Evolutionary conservation across 2,888 invertebrate species (phyloP).

Genomic region (Melanotus villosus): DNA sequence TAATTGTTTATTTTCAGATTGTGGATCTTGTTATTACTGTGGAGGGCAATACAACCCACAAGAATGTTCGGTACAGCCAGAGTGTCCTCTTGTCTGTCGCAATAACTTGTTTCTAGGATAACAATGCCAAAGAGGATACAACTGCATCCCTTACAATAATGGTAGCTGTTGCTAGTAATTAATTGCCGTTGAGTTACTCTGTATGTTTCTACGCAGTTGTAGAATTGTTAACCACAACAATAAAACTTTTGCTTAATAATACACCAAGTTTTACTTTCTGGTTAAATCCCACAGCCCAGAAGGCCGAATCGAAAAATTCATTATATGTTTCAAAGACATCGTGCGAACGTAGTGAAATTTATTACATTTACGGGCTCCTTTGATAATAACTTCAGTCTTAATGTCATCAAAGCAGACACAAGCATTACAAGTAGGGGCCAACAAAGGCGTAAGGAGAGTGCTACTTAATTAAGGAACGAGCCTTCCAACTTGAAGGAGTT

Average conservation of each 20-base stretch:
- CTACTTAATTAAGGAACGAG: constrained; percentile 41
- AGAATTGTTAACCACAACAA: too few relatives aligned
- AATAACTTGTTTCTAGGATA: constrained; percentile 15
- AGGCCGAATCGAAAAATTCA: constrained; percentile 1
- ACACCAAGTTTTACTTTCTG: too few relatives aligned
- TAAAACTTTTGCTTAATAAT: too few relatives aligned
- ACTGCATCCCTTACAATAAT: constrained; percentile 4
- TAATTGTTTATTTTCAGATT: constrained; percentile 37
- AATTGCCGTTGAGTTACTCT: too few relatives aligned
- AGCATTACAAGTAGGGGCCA: constrained; percentile 32
- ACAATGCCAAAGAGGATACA: neutral
- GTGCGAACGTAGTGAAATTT: constrained; percentile 17
- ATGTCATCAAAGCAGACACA: constrained; percentile 35
- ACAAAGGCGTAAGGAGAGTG: constrained; percentile 38
- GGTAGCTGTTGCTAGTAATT: neutral
- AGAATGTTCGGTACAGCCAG: constrained; percentile 10
- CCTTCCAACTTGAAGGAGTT: constrained; percentile 38
- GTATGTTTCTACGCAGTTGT: too few relatives aligned
- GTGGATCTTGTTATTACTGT: constrained; percentile 45
- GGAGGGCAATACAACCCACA: constrained; percentile 35
- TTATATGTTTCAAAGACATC: constrained; percentile 9
- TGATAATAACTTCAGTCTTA: constrained; percentile 37
- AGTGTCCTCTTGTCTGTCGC: constrained; percentile 29
- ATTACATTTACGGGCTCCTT: constrained; percentile 36
- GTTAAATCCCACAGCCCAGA: too few relatives aligned